phyloP scores from a whole-genome alignment of 2,113 vertebrate species.

The Enhydra lutris region DNA sequence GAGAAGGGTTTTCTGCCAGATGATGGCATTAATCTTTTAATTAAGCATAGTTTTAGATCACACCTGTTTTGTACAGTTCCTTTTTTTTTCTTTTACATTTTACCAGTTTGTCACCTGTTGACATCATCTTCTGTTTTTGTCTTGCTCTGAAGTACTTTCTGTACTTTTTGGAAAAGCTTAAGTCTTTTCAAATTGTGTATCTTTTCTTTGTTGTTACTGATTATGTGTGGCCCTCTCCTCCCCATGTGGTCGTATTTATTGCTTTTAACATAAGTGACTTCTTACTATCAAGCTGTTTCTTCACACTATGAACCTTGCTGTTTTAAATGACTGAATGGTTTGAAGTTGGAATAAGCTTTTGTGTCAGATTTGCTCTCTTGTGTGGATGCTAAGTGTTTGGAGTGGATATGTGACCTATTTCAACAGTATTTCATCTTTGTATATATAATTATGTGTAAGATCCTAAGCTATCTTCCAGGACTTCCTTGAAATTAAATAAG shows the following conservation, averaged over 20 bases:
- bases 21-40: neutral
- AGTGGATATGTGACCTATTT: neutral
- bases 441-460: neutral
- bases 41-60: neutral
- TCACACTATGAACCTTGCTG: neutral
- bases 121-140: neutral
- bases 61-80: neutral
- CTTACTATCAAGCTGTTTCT: neutral
- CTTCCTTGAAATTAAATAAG: neutral
- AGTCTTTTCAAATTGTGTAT: neutral
- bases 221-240: neutral
- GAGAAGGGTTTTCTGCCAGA: neutral
- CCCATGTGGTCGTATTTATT: neutral
- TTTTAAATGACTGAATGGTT: neutral
- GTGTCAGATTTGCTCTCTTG: neutral
- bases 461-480: neutral
- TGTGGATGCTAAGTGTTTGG: neutral
- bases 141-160: neutral
- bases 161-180: neutral
- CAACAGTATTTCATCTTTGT: neutral
- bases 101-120: neutral
- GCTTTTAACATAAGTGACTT: neutral
- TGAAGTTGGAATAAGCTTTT: slow-evolving; percentile 14
- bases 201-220: neutral
- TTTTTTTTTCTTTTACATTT: neutral